Evolutionary conservation across 2,888 invertebrate genomes (phyloP).

Genomic region (Graphium colonna): DNA sequence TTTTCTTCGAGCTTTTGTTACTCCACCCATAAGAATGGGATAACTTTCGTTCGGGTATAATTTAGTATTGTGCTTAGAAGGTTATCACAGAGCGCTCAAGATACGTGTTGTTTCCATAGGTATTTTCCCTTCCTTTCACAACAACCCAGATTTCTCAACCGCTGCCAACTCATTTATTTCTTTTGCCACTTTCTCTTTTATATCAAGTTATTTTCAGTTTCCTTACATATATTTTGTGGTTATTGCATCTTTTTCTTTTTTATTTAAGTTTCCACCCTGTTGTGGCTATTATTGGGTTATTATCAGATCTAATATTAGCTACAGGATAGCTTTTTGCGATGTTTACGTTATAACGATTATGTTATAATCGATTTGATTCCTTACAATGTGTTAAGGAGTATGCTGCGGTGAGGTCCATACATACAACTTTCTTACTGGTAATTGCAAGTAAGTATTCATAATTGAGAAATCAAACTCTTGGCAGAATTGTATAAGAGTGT

Average conservation of each 20-base stretch:
- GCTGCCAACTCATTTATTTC: not conserved
- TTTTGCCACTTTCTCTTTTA: not conserved
- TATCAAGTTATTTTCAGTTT: not conserved
- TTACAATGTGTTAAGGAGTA: conserved; percentile 11
- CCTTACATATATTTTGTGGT: not conserved
- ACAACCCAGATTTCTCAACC: too few relatives aligned
- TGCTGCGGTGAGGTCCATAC: conserved; percentile 24
- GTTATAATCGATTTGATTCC: conserved; percentile 27
- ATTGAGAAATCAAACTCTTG: conserved; percentile 15
- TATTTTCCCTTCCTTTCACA: too few relatives aligned
- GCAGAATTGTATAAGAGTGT: conserved; percentile 21
- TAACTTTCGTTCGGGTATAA: too few relatives aligned
- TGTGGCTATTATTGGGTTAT: too few relatives aligned
- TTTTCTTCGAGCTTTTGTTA: too few relatives aligned
- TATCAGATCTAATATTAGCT: not conserved
- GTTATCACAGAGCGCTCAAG: too few relatives aligned
- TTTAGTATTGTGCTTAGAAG: too few relatives aligned
- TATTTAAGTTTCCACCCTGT: not conserved
- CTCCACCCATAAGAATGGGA: too few relatives aligned
- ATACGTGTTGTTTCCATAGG: too few relatives aligned
- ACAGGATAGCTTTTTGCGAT: not conserved
- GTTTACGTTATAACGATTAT: conserved; percentile 12
- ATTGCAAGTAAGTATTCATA: too few relatives aligned
- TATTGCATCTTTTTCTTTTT: not conserved
- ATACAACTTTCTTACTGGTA: conserved; percentile 18